Evolutionary conservation across 1,140 invertebrate genomes (phyloP), one percentile per base, ranked within the genome.

Genomic region (Uloborus diversus): DNA sequence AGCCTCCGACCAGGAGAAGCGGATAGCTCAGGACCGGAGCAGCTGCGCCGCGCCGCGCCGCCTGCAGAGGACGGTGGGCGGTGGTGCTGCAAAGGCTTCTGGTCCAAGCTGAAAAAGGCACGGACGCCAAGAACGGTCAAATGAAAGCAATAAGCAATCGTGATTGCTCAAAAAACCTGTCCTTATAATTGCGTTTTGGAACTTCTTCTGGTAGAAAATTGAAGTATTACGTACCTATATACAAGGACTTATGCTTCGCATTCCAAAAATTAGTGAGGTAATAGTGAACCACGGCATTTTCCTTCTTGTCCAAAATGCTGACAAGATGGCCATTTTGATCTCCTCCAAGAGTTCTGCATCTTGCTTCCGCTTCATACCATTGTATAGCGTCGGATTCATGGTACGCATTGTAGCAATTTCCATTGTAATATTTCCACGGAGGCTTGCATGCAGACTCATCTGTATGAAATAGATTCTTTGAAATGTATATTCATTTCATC

Each of bases 251-350:
- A 47, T 81, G 53, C 13, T 83, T 80, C 3, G 82, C 28, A 35
- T 85, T 80, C 84, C 84, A 85, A 11, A 83, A 65, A 59, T 81
- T 81, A 7, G 78, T 69, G 4, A 85, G 23, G 13, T 84, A 82
- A 47, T 84, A 82, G 64, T 85, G 83, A 13, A 85, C 80, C 11
- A 84, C 83, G 13, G 79, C 65, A 70, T 84, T 85, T 79, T 85
- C 84, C 2, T 82, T 68, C 27, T 81, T 64, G 59, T 85, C 82
- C 11, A 84, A 35, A 37, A 85, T 84, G 53, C 80, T 82, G 1
- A 85, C 84, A 13, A 85, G 59, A 65, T 85, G 84, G 0, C 84
- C 83, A 2, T 69, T 64, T 47, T 82, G 81, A 33, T 81, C 70
- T 49, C 78, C 81, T 20, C 80, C 82, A 30, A 62, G n/a, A 27